phyloP scores from a whole-genome alignment of 1,140 invertebrate genomes.

The Muscidifurax raptorellus region DNA sequence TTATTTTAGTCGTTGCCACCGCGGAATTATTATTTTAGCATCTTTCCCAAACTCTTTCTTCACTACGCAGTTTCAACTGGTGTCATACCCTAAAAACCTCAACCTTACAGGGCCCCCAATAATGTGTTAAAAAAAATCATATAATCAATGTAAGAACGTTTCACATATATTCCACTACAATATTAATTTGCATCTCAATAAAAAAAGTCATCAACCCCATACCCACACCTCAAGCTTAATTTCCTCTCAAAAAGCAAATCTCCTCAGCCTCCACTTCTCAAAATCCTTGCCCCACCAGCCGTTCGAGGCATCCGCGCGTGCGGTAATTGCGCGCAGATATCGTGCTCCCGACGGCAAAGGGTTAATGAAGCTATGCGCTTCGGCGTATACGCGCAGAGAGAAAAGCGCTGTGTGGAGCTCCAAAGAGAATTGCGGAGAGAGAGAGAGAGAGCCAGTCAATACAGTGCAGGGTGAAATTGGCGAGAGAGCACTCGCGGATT shows the following conservation, averaged over 20 bases:
- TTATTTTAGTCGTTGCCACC: no score
- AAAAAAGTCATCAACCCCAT: neutral
- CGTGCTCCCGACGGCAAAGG: conserved; percentile 8
- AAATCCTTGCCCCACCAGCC: neutral
- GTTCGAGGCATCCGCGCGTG: conserved; percentile 1
- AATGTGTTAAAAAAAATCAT: no score
- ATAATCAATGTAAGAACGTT: no score
- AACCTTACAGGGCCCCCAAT: no score
- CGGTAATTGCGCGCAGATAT: conserved; percentile 25
- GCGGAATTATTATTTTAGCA: no score
- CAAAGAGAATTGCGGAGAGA: conserved; percentile 29
- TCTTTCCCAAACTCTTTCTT: no score
- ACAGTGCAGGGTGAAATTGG: neutral
- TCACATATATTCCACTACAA: no score
- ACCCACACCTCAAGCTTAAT: no score
- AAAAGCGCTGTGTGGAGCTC: neutral
- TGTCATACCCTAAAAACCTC: no score
- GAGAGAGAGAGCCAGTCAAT: conserved; percentile 31
- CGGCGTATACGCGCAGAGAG: neutral
- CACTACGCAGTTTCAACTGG: no score
- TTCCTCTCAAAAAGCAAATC: neutral
- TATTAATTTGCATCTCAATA: no score
- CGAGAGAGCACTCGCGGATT: conserved; percentile 33
- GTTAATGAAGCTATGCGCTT: conserved; percentile 45
- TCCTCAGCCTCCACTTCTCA: neutral